A percentile compares a stretch with the other conserved stretches of the same genome.
These are phyloP conservation scores for Crotophaga sulcirostris DNA, from an alignment of 2,113 vertebrate genomes.

Conservation along the genomic window DNA sequence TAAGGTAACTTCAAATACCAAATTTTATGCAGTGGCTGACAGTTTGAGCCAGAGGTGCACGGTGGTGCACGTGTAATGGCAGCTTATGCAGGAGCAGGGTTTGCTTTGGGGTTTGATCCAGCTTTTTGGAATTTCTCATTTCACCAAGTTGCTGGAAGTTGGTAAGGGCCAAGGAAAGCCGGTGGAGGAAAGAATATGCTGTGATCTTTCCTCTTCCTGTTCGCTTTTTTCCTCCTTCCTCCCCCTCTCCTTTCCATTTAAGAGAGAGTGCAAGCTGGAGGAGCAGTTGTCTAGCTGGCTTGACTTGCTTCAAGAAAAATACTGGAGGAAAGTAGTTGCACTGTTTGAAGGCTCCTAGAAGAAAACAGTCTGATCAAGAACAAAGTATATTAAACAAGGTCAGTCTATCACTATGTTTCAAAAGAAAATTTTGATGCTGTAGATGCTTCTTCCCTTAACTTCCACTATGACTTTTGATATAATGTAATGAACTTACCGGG, in stretches of 20 bases:
- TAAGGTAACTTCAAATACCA: background rate
- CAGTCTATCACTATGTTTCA: background rate
- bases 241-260: background rate
- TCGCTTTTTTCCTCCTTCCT: no score
- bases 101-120: background rate
- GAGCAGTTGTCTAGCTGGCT: background rate
- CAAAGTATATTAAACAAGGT: background rate
- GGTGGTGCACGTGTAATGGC: fast-evolving
- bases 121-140: background rate
- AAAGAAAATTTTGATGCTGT: background rate
- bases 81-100: background rate
- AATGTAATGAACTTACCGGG: background rate
- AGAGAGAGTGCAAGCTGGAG: background rate
- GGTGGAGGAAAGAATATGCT: background rate
- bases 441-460: background rate
- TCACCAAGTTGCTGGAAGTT: background rate
- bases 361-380: background rate
- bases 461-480: background rate
- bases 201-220: background rate
- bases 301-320: background rate
- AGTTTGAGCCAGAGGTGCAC: background rate
- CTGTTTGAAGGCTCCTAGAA: fast-evolving
- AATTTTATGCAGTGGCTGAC: background rate
- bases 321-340: background rate
- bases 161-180: background rate